A percentile compares a stretch with the other conserved stretches of the same genome.
Evolutionary conservation across 1,140 invertebrate genomes (phyloP).

Genomic region (Melipona quadrifasciata): DNA sequence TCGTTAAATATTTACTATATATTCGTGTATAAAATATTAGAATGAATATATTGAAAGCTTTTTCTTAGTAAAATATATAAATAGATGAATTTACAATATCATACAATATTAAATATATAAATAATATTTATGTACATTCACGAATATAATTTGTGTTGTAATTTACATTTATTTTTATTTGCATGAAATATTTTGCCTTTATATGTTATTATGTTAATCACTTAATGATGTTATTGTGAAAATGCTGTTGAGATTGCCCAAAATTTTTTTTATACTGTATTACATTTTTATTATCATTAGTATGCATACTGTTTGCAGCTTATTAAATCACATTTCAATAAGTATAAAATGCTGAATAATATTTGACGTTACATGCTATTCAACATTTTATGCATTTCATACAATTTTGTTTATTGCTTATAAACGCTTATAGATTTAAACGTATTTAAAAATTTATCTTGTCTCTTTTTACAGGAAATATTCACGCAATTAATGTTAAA

Average conservation of each 20-base stretch:
- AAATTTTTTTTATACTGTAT: conserved; percentile 25
- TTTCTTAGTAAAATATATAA: not conserved
- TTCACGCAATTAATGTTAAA: conserved; percentile 8
- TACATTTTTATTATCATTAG: conserved; percentile 14
- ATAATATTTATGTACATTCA: not conserved
- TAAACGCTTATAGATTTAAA: conserved; percentile 35
- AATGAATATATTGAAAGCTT: not conserved
- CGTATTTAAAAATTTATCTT: conserved; percentile 18
- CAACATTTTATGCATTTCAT: conserved; percentile 18
- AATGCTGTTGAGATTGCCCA: conserved; percentile 16
- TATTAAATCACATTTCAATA: conserved; percentile 34
- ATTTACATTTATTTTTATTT: conserved; percentile 30
- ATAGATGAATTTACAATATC: not conserved
- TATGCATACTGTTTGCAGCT: conserved; percentile 42
- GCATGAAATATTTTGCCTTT: conserved; percentile 40
- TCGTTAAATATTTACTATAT: not conserved
- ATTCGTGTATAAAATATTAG: not conserved
- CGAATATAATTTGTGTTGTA: conserved; percentile 22
- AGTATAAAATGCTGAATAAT: conserved; percentile 19
- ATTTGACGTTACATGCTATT: conserved; percentile 12
- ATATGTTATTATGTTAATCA: conserved; percentile 6
- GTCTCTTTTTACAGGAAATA: conserved; percentile 32
- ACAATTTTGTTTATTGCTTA: conserved; percentile 35
- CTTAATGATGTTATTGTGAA: not conserved
- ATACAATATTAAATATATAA: not conserved